These are phyloP conservation scores for Colaptes auratus DNA, from an alignment of 2,113 vertebrate genomes.

Conservation along the genomic window DNA sequence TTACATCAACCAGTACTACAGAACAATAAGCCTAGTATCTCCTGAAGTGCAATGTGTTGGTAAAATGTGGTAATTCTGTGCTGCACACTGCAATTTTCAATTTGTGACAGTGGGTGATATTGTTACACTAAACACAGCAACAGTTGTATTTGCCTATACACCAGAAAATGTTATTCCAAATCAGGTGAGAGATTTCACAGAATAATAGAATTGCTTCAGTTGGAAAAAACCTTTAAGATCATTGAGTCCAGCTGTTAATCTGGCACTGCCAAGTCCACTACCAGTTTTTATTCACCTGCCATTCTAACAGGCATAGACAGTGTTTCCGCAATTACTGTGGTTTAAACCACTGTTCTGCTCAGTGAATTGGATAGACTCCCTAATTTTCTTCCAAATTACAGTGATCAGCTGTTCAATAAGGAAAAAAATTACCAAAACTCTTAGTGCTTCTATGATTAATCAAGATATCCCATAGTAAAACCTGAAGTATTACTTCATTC, in stretches of 20 bases:
- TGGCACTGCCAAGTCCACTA: not conserved
- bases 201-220: not conserved
- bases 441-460: not conserved
- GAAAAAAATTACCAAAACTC: not conserved
- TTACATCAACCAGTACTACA: not conserved
- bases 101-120: fast-evolving
- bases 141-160: too few species aligned
- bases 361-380: not conserved
- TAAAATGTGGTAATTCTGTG: not conserved
- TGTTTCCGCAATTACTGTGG: not conserved
- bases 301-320: not conserved
- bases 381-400: not conserved
- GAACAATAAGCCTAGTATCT: not conserved
- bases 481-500: not conserved
- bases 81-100: not conserved
- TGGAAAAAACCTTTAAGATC: not conserved
- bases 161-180: not conserved
- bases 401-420: not conserved
- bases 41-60: not conserved
- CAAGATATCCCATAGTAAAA: not conserved
- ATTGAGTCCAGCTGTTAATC: not conserved
- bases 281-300: not conserved
- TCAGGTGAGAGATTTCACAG: not conserved
- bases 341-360: not conserved
- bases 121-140: not conserved